phyloP scores from a whole-genome alignment of 2,888 invertebrate species.

The Cryptosula pallasiana region DNA sequence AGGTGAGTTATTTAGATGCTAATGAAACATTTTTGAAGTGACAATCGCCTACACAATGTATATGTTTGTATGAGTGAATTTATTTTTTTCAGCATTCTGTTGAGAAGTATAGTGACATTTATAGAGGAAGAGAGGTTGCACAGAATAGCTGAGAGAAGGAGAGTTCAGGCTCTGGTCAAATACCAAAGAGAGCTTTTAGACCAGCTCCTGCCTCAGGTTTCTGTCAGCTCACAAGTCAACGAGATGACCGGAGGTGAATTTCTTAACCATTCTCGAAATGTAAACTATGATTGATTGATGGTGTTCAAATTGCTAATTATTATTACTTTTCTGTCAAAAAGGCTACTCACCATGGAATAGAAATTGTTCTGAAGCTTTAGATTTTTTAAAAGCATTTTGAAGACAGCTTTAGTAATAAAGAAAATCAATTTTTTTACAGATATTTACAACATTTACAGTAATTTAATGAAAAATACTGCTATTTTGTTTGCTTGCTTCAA shows the following conservation, averaged over 20 bases:
- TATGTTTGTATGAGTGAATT: neutral
- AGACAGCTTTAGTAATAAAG: no score
- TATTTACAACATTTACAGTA: no score
- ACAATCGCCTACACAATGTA: neutral
- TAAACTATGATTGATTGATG: no score
- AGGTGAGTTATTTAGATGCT: neutral
- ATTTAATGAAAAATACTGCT: no score
- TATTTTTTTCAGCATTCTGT: neutral
- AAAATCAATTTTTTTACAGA: no score
- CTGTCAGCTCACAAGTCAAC: neutral
- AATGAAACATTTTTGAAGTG: neutral
- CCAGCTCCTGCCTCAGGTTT: neutral
- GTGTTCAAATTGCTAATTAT: no score
- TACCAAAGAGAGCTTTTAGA: neutral
- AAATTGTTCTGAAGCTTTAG: no score
- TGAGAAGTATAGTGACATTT: neutral
- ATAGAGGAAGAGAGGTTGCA: neutral
- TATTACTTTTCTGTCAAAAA: no score
- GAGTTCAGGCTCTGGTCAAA: neutral
- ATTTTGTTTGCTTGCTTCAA: no score
- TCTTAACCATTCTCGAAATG: no score
- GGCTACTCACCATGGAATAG: no score
- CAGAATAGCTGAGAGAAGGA: neutral
- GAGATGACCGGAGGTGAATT: neutral
- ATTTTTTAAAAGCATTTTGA: no score